Conservation (phyloP, 1,140 invertebrate species). For the Bilobella aurantiaca region DNA sequence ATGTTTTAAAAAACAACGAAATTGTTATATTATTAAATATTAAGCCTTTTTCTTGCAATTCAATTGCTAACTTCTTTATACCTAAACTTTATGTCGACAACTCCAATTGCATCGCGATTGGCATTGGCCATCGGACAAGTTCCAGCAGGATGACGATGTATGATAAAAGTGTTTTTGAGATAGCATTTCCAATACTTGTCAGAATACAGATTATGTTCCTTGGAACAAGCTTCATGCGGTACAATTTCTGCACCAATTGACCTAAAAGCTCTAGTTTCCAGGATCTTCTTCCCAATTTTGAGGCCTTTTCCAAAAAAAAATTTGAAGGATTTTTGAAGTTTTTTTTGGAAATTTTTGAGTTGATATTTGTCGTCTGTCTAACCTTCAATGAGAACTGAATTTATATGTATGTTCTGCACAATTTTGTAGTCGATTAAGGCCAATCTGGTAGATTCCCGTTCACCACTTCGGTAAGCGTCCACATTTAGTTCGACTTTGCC, state of each 20-base stretch:
- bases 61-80: neutral
- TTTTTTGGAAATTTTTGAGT: too few species aligned
- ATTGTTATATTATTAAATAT: too few species aligned
- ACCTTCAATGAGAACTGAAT: neutral
- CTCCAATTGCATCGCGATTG: neutral
- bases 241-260: neutral
- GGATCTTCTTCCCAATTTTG: neutral
- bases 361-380: too few species aligned
- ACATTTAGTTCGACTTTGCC: neutral
- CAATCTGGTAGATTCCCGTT: neutral
- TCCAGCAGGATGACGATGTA: neutral
- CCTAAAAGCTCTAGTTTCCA: neutral
- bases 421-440: neutral
- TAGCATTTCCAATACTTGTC: constrained; percentile 1
- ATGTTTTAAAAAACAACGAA: too few species aligned
- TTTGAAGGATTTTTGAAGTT: too few species aligned
- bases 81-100: neutral
- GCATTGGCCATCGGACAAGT: neutral
- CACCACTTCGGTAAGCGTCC: neutral
- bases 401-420: neutral
- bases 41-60: neutral
- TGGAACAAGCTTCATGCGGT: neutral
- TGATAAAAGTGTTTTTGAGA: neutral
- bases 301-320: neutral
- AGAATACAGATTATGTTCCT: neutral